Evolutionary conservation across 2,797 vertebrate genomes (phyloP), one percentile per base, ranked within the genome.

Genomic region (Myotis findleyi): DNA sequence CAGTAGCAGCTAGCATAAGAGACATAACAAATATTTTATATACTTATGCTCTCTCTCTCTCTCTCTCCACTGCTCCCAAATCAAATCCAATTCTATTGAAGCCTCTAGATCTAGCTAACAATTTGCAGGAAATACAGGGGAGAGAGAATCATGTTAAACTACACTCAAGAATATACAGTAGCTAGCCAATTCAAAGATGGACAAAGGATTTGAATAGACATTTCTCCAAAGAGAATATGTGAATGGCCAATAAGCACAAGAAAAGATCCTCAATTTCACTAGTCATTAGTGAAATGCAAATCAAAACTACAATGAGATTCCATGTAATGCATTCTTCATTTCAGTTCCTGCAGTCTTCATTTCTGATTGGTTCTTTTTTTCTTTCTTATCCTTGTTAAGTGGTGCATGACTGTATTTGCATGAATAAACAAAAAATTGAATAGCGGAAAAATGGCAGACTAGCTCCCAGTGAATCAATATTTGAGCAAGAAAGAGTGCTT

Each of bases 1-100:
- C 17, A 87, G 30, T 23, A 66, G 21, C 77, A 77, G 53, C n/a
- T 41, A 64, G 8, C 36, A 62, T 44, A 1, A 64, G 57, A 84
- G 20, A 69, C 25, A 84, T 59, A 14, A 89, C 10, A 76, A 23
- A 66, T 23, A 85, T 20, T 71, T 49, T 76, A 51, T 30, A 36
- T 66, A 8, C 9, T 84, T 66, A 36, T 76, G 23, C 62, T 73
- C 62, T 73, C 55, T 38, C 38, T 73, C 55, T 38, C 38, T 73
- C 49, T 73, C n/a, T 36, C 41, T 10, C 75, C 10, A 7, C n/a
- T 87, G 36, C 17, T 62, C 47, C 21, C 2, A 87, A 84, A 84
- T 82, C 38, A 87, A 95, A 77, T 36, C 17, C 38, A 64, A 72
- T 87, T 69, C 36, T 66, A 23, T 84, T 14, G 41, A 95, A 73